Evolutionary conservation across 2,888 invertebrate genomes (phyloP), one percentile per base, ranked within the genome.

Genomic region (Leptinotarsa haldemani): DNA sequence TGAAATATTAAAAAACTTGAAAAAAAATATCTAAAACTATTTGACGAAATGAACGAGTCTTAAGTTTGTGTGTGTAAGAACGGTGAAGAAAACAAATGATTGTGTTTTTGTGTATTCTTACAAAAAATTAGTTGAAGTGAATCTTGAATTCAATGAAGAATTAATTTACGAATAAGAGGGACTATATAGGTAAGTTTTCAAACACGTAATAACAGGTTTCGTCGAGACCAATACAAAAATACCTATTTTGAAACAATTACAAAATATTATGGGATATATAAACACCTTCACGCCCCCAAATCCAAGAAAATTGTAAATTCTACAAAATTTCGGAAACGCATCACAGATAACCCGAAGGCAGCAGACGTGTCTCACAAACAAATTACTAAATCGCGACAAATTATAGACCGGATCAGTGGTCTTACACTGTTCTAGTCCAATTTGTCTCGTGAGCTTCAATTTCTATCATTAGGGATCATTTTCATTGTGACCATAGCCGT

Each of bases 361-460:
- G 68, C 69, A 78, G 73, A 76, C 77, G 72, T 53, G 69, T 75
- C 75, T 78, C 74, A 77, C 74, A 78, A 78, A 76, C 76, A 80
- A 81, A 82, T 80, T 81, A 78, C 75, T 79, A 78, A 81, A 81
- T 80, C 79, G 80, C 78, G 80, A 79, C 79, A 82, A 82, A 82
- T 82, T 82, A 82, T 78, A 82, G 79, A 73, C 77, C 74, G 72
- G 73, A 71, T 71, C 68, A 67, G 53, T 30, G 76, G 71, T 72
- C 74, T 75, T 74, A 76, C 70, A 68, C 66, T 66, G 74, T 69
- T 69, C 75, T 74, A 65, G 74, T 56, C 79, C 79, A 78, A 78
- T 77, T 78, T 80, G 75, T 72, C 82, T 79, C 78, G 80, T 80
- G 79, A 73, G 76, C 74, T 80, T 77, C 77, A 74, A 82, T 81